Percentiles rank a stretch among this genome's conserved stretches.
Evolutionary conservation across 2,113 vertebrate species (phyloP).

Genomic region (Lepus timidus): DNA sequence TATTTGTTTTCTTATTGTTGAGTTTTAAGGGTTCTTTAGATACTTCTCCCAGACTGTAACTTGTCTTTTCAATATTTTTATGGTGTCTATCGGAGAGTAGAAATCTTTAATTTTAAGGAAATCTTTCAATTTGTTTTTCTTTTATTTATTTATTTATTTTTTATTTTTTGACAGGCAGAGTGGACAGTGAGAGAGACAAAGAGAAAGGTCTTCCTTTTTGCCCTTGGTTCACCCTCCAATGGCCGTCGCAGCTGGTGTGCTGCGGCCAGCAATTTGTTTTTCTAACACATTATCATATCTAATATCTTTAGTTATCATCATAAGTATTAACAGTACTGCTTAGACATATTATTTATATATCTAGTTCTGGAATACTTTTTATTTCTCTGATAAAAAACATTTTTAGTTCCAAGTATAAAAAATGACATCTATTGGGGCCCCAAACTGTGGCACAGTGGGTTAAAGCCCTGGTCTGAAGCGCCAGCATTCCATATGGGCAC

Average conservation of each 20-base stretch:
- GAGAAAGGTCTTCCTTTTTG: too few species aligned
- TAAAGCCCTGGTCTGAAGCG: too few species aligned
- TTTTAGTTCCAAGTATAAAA: slow-evolving; percentile 43
- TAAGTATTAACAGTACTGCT: not conserved
- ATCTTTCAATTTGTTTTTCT: not conserved
- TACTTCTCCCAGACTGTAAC: not conserved
- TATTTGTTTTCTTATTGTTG: not conserved
- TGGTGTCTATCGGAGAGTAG: not conserved
- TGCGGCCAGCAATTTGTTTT: not conserved
- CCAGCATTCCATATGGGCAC: too few species aligned
- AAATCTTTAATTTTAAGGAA: not conserved
- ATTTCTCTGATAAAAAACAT: not conserved
- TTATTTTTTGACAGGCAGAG: too few species aligned
- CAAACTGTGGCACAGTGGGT: too few species aligned
- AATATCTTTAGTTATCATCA: slow-evolving; percentile 7
- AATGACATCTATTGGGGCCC: not conserved
- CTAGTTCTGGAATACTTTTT: not conserved
- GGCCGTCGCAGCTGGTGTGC: too few species aligned
- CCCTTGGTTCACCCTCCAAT: too few species aligned
- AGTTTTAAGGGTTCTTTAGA: not conserved
- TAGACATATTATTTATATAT: not conserved
- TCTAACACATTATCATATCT: not conserved
- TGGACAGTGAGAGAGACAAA: too few species aligned
- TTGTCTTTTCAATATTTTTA: not conserved
- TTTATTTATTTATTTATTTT: too few species aligned